Evolutionary conservation across 2,797 vertebrate species (phyloP), one percentile per base, ranked within the genome.

Genomic region (Otolemur crassicaudatus): DNA sequence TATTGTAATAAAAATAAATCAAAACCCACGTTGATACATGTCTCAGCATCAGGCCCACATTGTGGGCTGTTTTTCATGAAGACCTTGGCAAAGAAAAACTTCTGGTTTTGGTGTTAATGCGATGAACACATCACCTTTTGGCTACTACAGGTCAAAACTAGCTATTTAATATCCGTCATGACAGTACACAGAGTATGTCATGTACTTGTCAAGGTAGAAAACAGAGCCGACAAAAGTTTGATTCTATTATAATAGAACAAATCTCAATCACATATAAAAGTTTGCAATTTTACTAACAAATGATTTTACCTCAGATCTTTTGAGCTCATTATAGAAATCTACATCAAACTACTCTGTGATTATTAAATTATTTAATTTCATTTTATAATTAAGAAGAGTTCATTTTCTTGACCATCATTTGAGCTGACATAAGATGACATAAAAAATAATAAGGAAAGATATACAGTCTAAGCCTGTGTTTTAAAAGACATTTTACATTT

Each of bases 321-420:
- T 93, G 70, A 96, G 91, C 0, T 84, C 67, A 94, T 85, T 93
- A 85, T n/a, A 43, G 27, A 97, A 97, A 76, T 94, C n/a, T 2
- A n/a, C 23, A 87, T 96, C 90, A 94, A 97, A 90, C 90, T 31
- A 85, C 0, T 61, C 7, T 92, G 73, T 82, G 49, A 87, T 81
- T 83, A 87, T 95, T 96, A 25, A 94, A 56, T 96, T 97, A 90
- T 82, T 72, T 53, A 93, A 80, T 89, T n/a, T 89, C 5, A 87
- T 63, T 69, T 31, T 92, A 34, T 6, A 43, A 53, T 60, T 69
- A 76, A 76, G 92, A 96, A 83, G 2, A 34, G 60, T 56, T 83
- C 20, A 53, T 37, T 88, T 95, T 96, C 43, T 95, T 72, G 25
- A n/a, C 8, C 75, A 22, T 85, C 20, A 85, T 34, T 56, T 11